Percentiles rank a stretch among this genome's conserved stretches.
phyloP scores from a whole-genome alignment of 2,113 vertebrate genomes.

The Centropus bengalensis region DNA sequence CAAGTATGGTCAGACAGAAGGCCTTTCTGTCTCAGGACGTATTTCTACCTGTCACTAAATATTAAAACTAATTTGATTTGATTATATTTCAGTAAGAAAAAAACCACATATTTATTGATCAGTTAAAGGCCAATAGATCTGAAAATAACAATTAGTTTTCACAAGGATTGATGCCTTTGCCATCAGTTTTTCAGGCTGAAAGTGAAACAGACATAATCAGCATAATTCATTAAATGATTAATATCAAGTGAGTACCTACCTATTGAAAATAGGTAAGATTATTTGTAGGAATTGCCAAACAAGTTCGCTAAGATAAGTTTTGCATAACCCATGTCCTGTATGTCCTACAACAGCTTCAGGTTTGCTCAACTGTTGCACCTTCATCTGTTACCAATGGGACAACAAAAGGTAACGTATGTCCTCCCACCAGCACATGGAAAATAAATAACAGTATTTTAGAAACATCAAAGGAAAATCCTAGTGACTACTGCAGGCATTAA shows the following conservation, averaged over 20 bases:
- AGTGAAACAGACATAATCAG: not conserved
- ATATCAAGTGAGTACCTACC: not conserved
- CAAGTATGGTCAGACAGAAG: not conserved
- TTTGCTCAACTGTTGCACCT: not conserved
- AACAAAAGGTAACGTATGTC: not conserved
- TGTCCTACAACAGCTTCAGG: not conserved
- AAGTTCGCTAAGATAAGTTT: not conserved
- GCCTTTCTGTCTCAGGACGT: not conserved
- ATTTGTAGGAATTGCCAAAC: not conserved
- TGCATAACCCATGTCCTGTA: not conserved
- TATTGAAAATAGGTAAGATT: not conserved
- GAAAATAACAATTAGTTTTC: not conserved
- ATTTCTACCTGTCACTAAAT: not conserved
- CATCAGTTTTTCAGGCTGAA: not conserved
- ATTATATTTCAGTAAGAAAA: not conserved
- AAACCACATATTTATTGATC: not conserved
- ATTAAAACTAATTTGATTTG: not conserved
- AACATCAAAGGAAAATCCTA: conserved; percentile 12
- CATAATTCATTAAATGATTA: not conserved
- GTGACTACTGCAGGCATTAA: not conserved
- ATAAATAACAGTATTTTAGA: not conserved
- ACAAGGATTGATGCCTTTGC: not conserved
- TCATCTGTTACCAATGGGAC: not conserved
- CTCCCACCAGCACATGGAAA: not conserved
- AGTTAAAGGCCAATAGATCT: not conserved